Base-by-base conservation (phyloP, 2,113 vertebrate species). In the Fregata magnificens region DNA sequence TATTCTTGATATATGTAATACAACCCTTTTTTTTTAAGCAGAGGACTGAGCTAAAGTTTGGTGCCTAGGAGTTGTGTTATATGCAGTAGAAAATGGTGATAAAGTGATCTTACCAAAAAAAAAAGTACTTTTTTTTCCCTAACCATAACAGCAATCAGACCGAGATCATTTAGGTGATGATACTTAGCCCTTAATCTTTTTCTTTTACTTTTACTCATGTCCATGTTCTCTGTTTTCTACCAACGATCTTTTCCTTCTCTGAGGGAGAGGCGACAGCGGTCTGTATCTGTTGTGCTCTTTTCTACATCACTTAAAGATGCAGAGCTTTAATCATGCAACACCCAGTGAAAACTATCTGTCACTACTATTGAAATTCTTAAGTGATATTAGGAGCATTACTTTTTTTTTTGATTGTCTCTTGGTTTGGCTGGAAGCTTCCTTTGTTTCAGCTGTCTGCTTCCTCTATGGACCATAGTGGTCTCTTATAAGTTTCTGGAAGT, bases 181-280 rank as follows among this genome's bases (percentile, higher is more conserved):
- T 44, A 32, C 21, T 85, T 53, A 61, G 73, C 7, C 8, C 5
- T 80, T 45, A 59, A 78, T 31, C 20, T 65, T 70, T 32, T 40
- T 59, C 9, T 28, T 82, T 72, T 50, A 26, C 4, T 79, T 81
- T 90, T 93, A 45, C 31, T 42, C 32, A 13, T 38, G 18, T 61
- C 28, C 24, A 25, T 21, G 11, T 77, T 83, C 28, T 69, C 21
- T 70, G 13, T 42, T 34, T 47, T 92, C 26, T 74, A 32, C 28
- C 3, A 3, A 36, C 15, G 59, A 47, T 38, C 36, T 63, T 73
- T 90, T 70, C 62, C 8, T 32, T 55, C 50, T 87, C 19, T 74
- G 32, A 31, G 10, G 7, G 16, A 59, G 6, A 9, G 10, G 18
- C 17, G 6, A 16, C 5, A 52, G 13, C 1, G 0, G 17, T 42